A percentile compares a stretch with the other conserved stretches of the same genome.
These are phyloP conservation scores for Solenodon paradoxus DNA, from an alignment of 2,113 vertebrate species.

Conservation along the genomic window DNA sequence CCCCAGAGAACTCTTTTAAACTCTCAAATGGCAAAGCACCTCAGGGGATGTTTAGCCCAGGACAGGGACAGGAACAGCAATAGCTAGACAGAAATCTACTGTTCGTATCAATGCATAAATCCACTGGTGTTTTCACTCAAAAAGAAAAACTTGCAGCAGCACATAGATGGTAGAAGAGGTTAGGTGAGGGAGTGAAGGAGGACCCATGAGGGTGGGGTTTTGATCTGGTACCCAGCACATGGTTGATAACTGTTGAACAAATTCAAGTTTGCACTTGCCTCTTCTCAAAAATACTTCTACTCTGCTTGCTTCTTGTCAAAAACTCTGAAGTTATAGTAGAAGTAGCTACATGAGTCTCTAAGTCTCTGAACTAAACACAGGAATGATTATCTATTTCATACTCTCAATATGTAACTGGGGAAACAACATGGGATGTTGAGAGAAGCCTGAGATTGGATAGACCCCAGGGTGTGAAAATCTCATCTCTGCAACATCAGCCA, in stretches of 20 bases:
- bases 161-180: not conserved
- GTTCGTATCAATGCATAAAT: not conserved
- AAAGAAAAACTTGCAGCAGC: not conserved
- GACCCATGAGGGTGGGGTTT: not conserved
- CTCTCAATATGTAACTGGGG: not conserved
- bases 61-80: not conserved
- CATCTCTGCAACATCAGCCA: not conserved
- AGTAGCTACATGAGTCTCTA: not conserved
- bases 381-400: not conserved
- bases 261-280: not conserved
- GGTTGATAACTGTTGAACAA: not conserved
- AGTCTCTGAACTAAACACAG: not conserved
- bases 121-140: not conserved
- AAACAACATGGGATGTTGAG: not conserved
- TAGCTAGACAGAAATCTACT: not conserved
- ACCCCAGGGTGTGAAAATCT: not conserved
- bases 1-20: not conserved
- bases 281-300: too few relatives aligned
- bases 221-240: not conserved
- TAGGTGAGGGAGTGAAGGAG: not conserved
- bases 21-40: not conserved
- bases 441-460: not conserved
- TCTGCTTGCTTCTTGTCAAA: constrained; percentile 22
- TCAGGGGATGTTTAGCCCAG: not conserved
- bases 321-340: not conserved